phyloP scores from a whole-genome alignment of 1,140 invertebrate species.

The Lepidurus couesii region DNA sequence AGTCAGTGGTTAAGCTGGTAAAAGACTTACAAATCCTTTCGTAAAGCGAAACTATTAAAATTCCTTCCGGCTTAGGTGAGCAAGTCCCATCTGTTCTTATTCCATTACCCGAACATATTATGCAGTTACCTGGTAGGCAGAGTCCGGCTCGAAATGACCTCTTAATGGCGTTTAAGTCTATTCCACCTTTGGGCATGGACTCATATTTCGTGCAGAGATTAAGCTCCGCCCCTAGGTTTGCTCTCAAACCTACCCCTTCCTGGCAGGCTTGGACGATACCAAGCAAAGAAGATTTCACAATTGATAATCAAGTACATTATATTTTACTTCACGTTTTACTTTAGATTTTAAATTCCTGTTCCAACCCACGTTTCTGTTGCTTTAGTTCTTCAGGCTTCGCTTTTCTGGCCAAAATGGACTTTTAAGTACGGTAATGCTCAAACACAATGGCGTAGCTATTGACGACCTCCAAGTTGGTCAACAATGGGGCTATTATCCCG shows the following conservation, averaged over 20 bases:
- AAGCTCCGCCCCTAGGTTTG: neutral
- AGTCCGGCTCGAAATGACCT: conserved; percentile 38
- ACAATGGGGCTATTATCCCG: conserved; percentile 28
- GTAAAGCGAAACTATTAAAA: neutral
- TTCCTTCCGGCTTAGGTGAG: neutral
- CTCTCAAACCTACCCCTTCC: conserved; percentile 27
- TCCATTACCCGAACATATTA: conserved; percentile 37
- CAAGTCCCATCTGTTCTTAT: conserved; percentile 35
- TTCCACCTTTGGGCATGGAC: conserved; percentile 38
- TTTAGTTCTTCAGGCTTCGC: neutral
- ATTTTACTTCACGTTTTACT: neutral
- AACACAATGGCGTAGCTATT: conserved; percentile 23
- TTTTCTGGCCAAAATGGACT: conserved; percentile 30
- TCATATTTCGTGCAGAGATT: conserved; percentile 36
- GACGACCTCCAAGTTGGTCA: conserved; percentile 14
- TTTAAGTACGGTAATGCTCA: conserved; percentile 25
- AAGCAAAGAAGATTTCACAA: conserved; percentile 1
- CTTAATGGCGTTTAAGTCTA: conserved; percentile 37
- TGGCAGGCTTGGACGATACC: conserved; percentile 2
- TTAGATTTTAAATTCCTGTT: neutral
- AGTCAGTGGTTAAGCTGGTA: neutral
- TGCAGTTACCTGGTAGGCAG: conserved; percentile 37
- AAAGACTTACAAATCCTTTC: no score
- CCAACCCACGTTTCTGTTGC: neutral
- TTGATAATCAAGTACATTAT: neutral